These are phyloP conservation scores for Oreochromis mossambicus DNA, from an alignment of 2,797 vertebrate species.

Conservation along the genomic window DNA sequence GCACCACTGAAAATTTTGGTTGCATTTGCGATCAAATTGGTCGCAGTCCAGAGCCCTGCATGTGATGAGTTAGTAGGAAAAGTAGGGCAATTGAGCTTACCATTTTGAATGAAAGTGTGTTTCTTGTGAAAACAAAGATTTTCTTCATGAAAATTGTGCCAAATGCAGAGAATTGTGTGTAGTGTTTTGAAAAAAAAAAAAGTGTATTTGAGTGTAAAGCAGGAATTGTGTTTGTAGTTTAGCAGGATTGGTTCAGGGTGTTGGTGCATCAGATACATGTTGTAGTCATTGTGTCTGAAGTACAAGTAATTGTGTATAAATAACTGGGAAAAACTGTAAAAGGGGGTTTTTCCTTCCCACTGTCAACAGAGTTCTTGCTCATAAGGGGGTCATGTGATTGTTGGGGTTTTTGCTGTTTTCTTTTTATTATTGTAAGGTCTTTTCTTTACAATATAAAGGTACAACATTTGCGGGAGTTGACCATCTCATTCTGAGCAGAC, in stretches of 20 bases:
- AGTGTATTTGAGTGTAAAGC: too few species aligned
- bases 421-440: background rate
- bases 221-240: too few species aligned
- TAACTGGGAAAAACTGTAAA: background rate
- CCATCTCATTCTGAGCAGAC: background rate
- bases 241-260: too few species aligned
- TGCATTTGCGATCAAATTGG: background rate
- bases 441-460: background rate
- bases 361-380: background rate
- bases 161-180: too few species aligned
- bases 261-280: background rate
- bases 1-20: too few species aligned
- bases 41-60: too few species aligned
- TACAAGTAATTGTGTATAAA: background rate
- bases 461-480: accelerated
- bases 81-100: too few species aligned
- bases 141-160: too few species aligned
- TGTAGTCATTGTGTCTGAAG: background rate
- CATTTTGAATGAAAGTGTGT: too few species aligned
- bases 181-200: too few species aligned
- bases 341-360: background rate
- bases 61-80: too few species aligned
- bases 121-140: too few species aligned
- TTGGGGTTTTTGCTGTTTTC: background rate
- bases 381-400: background rate